These are phyloP conservation scores for Boloria euphrosyne DNA, from an alignment of 2,888 invertebrate genomes.

Conservation along the genomic window DNA sequence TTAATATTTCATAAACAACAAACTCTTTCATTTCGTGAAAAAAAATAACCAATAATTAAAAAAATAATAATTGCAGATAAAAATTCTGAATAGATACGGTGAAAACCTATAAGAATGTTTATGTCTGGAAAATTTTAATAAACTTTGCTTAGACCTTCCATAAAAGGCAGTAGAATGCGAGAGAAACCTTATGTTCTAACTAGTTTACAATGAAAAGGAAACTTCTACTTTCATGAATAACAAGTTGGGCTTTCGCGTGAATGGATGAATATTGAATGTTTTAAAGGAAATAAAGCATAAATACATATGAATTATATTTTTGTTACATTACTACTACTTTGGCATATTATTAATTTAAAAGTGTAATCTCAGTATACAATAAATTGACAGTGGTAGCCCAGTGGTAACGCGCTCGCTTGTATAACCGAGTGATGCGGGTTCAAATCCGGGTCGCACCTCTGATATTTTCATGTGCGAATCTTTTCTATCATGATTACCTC, in stretches of 20 bases:
- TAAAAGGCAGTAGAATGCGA: slow-evolving; percentile 25
- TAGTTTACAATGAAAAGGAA: slow-evolving; percentile 46
- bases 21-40: too few relatives aligned
- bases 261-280: slow-evolving; percentile 31
- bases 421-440: too few relatives aligned
- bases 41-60: too few relatives aligned
- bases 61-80: background rate
- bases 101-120: slow-evolving; percentile 4
- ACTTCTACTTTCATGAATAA: slow-evolving; percentile 40
- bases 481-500: too few relatives aligned
- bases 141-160: slow-evolving; percentile 13
- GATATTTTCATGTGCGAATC: too few relatives aligned
- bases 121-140: slow-evolving; percentile 3
- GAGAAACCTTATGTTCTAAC: slow-evolving; percentile 40
- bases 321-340: background rate
- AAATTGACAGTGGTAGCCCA: too few relatives aligned
- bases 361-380: too few relatives aligned
- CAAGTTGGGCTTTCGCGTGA: slow-evolving; percentile 39
- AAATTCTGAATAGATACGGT: background rate
- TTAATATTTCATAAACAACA: too few relatives aligned
- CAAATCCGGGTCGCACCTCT: too few relatives aligned
- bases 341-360: too few relatives aligned
- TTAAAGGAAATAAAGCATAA: slow-evolving; percentile 20
- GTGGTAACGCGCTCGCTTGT: too few relatives aligned
- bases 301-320: background rate